Base-by-base conservation (phyloP, 2,113 vertebrate species). In the Cairina moschata region DNA sequence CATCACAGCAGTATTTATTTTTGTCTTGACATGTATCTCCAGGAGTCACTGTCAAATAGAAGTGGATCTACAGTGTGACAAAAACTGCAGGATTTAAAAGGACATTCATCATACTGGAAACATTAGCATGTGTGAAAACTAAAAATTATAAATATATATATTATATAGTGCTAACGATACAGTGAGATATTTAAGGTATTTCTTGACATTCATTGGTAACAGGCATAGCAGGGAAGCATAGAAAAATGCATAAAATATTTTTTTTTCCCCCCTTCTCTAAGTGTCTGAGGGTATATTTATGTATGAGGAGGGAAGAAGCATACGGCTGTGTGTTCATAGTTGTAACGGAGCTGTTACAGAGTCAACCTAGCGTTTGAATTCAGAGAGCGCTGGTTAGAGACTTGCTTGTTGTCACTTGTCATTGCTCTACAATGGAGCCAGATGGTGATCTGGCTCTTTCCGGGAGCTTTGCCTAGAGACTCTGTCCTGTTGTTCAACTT, bases 401-500 rank as follows among this genome's bases (percentile, higher is more conserved):
- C 15, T 56, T 2, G 1, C 63, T 82, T 86, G 48, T 67, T 71
- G 54, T 52, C 55, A 92, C 66, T 66, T 97, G 94, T 94, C 82
- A 56, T 95, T 96, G 91, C 96, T 92, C 74, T 65, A 0, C 2
- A 32, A 26, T 62, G 75, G 96, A 96, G 95, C 89, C 95, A 96
- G 96, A 83, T 95, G 96, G 94, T 95, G 93, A 88, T 96, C 94
- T 95, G 95, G 74, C 62, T 94, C 91, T 92, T 88, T 89, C 92
- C 84, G 90, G 85, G 86, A 93, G 83, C 89, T 89, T 79, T 94
- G 81, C 86, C 67, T 79, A 32, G 55, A 92, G 80, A 73, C 50
- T 87, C 40, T 66, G 72, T 86, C 83, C 80, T 86, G 58, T 73
- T 1, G 2, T 95, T 76, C 84, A 91, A 87, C 87, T 75, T 67